phyloP scores from a whole-genome alignment of 2,888 invertebrate genomes.

The Drosophila kokeensis region DNA sequence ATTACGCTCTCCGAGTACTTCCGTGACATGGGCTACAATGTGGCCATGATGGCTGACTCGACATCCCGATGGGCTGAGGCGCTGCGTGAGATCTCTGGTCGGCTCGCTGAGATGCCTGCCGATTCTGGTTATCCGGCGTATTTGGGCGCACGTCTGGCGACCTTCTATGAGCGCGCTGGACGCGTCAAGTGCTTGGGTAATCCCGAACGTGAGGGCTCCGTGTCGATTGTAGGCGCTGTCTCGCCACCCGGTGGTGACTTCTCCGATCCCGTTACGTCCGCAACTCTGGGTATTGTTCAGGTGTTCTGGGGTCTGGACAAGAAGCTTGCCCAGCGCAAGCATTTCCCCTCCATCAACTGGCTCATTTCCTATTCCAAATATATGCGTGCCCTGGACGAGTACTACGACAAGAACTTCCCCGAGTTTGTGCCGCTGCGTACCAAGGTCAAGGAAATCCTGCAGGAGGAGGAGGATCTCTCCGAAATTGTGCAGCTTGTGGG shows the following conservation, averaged over 20 bases:
- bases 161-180: slow-evolving; percentile 99
- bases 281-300: slow-evolving; percentile 99
- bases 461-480: slow-evolving; percentile 99
- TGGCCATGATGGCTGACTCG: slow-evolving; percentile 99
- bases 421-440: slow-evolving; percentile 98
- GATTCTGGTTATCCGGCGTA: slow-evolving; percentile 99
- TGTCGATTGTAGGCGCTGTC: slow-evolving; percentile 99
- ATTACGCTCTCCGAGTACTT: slow-evolving; percentile 99
- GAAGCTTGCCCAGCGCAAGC: slow-evolving; percentile 99
- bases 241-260: slow-evolving; percentile 99
- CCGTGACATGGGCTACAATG: slow-evolving; percentile 99
- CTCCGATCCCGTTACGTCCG: slow-evolving; percentile 99
- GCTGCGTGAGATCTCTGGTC: slow-evolving; percentile 96
- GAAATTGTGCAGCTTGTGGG: slow-evolving; percentile 99
- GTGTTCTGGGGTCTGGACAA: slow-evolving; percentile 99
- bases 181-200: slow-evolving; percentile 98
- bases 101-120: slow-evolving; percentile 99
- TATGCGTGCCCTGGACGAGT: slow-evolving; percentile 98
- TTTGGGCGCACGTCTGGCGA: slow-evolving; percentile 97
- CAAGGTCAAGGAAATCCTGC: slow-evolving; percentile 96
- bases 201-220: slow-evolving; percentile 98
- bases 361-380: slow-evolving; percentile 99
- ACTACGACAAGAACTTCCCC: slow-evolving; percentile 98
- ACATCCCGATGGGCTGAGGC: slow-evolving; percentile 99
- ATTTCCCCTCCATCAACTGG: slow-evolving; percentile 99